A percentile compares a stretch with the other conserved stretches of the same genome.
Conservation (phyloP, 2,888 invertebrate genomes). For the Scaptodrosophila latifasciaeformis region DNA sequence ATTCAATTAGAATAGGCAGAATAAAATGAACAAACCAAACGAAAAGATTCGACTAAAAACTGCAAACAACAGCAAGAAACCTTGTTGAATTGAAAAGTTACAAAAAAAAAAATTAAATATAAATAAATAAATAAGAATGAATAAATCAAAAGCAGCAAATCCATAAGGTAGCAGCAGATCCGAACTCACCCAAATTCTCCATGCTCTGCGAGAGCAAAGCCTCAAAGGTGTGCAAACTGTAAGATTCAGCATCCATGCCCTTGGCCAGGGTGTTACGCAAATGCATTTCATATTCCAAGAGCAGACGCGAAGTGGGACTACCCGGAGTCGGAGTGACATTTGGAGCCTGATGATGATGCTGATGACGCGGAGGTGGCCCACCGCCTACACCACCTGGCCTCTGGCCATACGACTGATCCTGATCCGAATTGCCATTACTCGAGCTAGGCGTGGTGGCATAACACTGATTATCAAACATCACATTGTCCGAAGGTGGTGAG, state of each 20-base stretch:
- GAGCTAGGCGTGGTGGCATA: slow-evolving; percentile 96
- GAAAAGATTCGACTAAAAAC: neutral
- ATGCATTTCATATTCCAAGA: slow-evolving; percentile 95
- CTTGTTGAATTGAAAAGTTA: slow-evolving; percentile 13
- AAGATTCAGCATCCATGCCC: slow-evolving; percentile 96
- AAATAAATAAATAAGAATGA: slow-evolving; percentile 18
- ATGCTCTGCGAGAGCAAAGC: slow-evolving; percentile 94
- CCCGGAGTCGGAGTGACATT: slow-evolving; percentile 86
- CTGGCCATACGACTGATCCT: slow-evolving; percentile 83
- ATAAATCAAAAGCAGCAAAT: slow-evolving; percentile 9
- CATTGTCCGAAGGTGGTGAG: slow-evolving; percentile 94
- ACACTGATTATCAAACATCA: slow-evolving; percentile 95
- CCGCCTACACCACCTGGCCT: slow-evolving; percentile 62
- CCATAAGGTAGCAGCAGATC: neutral
- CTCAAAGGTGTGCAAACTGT: slow-evolving; percentile 94
- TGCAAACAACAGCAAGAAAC: slow-evolving; percentile 20
- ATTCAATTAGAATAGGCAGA: slow-evolving; percentile 51
- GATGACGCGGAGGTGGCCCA: slow-evolving; percentile 74
- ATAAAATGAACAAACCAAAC: slow-evolving; percentile 27
- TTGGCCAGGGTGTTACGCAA: slow-evolving; percentile 93
- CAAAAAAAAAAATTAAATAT: slow-evolving; percentile 16
- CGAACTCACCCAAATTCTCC: slow-evolving; percentile 90
- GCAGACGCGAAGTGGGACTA: slow-evolving; percentile 87
- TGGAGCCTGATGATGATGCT: slow-evolving; percentile 81
- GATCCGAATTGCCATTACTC: slow-evolving; percentile 93